A percentile compares a stretch with the other conserved stretches of the same genome.
Evolutionary conservation across 2,113 vertebrate species (phyloP).

Genomic region (Prionailurus bengalensis): DNA sequence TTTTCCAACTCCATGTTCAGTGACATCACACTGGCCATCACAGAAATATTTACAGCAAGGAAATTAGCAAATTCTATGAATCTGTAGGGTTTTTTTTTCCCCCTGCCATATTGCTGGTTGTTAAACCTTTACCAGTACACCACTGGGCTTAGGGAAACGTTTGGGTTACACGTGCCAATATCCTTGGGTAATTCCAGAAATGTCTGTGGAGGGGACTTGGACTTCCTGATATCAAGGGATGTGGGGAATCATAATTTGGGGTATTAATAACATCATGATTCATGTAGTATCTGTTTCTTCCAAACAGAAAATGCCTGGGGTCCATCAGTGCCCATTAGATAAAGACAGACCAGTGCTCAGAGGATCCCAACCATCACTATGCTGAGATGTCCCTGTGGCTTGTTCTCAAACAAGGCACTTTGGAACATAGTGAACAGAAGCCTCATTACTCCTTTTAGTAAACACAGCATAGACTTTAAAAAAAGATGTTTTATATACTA

Average conservation of each 20-base stretch:
- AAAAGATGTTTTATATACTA: not conserved
- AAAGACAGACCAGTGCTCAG: not conserved
- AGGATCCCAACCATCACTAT: not conserved
- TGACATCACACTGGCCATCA: not conserved
- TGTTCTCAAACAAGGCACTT: not conserved
- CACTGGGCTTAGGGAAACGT: not conserved
- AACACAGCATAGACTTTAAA: not conserved
- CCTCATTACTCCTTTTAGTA: not conserved
- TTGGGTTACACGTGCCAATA: not conserved
- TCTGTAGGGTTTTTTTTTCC: not conserved
- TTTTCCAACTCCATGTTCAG: not conserved
- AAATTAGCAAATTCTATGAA: not conserved
- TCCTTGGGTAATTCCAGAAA: conserved; percentile 42
- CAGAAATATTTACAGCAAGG: not conserved
- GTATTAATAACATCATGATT: conserved; percentile 45
- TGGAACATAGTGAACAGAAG: not conserved
- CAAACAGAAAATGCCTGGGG: not conserved
- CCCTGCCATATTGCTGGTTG: not conserved
- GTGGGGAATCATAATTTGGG: not conserved
- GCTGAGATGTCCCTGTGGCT: not conserved
- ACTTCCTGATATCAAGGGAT: conserved; percentile 6
- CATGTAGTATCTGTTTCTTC: not conserved
- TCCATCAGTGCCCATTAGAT: not conserved
- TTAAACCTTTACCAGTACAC: not conserved
- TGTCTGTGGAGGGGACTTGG: conserved; percentile 25